Percentiles rank a stretch among this genome's conserved stretches.
Evolutionary conservation across 1,140 invertebrate species (phyloP).

Genomic region (Hormaphis cornu): DNA sequence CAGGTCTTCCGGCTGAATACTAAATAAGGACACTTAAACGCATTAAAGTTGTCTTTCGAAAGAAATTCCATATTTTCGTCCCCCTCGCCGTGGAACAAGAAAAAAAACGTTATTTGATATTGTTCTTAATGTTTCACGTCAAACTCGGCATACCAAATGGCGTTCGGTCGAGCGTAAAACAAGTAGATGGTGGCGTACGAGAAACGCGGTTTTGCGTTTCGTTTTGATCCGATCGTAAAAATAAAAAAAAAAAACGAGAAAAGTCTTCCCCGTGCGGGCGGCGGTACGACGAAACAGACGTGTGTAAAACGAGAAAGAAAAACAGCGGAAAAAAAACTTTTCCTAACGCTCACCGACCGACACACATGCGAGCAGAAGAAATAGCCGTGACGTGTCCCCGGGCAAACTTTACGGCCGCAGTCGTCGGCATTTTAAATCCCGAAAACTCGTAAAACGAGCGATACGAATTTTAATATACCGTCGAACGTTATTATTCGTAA

Average conservation of each 20-base stretch:
- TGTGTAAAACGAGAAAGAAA: background rate
- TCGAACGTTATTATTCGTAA: constrained; percentile 3
- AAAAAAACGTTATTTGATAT: constrained; percentile 31
- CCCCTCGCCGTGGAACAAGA: background rate
- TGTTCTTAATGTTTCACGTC: constrained; percentile 29
- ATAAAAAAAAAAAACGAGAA: background rate
- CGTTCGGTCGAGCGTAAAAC: constrained; percentile 1
- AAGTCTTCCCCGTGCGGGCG: background rate
- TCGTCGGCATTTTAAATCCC: constrained; percentile 13
- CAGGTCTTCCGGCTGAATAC: constrained; percentile 32
- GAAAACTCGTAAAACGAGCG: constrained; percentile 8
- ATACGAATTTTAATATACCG: background rate
- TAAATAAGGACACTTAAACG: constrained; percentile 32
- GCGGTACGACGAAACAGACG: background rate
- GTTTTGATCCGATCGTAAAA: constrained; percentile 3
- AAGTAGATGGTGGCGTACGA: background rate
- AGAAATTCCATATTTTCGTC: constrained; percentile 31
- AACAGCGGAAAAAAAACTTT: background rate
- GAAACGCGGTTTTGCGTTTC: background rate
- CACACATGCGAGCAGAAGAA: background rate
- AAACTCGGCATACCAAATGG: constrained; percentile 31
- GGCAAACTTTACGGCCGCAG: constrained; percentile 9
- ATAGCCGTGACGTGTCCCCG: background rate
- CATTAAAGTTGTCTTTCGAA: constrained; percentile 32
- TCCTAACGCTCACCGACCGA: too few species aligned